A percentile compares a stretch with the other conserved stretches of the same genome.
Conservation (phyloP, 2,797 vertebrate genomes). For the Xerus rutilus region DNA sequence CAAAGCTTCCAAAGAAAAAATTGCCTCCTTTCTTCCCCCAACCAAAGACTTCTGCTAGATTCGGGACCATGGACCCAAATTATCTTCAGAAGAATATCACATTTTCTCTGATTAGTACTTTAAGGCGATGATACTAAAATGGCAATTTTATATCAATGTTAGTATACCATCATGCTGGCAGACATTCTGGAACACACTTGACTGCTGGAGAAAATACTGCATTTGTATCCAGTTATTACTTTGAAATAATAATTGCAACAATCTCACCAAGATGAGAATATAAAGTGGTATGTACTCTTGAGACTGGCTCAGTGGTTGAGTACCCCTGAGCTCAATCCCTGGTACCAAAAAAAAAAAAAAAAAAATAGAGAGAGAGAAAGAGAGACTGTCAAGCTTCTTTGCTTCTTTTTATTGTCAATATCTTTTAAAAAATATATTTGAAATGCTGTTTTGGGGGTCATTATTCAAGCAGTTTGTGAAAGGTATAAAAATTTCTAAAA, state of each 20-base stretch:
- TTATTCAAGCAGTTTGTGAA: background rate
- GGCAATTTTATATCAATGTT: background rate
- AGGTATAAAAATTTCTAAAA: background rate
- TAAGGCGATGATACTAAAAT: background rate
- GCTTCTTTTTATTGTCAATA: background rate
- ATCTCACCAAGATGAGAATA: background rate
- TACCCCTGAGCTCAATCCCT: too few relatives aligned
- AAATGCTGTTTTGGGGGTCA: background rate
- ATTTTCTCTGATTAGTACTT: slow-evolving; percentile 44
- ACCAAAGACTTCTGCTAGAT: slow-evolving; percentile 61
- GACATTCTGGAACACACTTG: background rate
- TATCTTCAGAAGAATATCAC: slow-evolving; percentile 34
- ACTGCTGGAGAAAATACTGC: background rate
- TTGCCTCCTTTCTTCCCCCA: slow-evolving; percentile 68
- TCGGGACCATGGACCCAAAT: slow-evolving; percentile 30
- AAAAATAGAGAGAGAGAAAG: background rate
- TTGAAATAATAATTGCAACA: slow-evolving; percentile 22
- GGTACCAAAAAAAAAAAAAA: too few relatives aligned
- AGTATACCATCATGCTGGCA: background rate
- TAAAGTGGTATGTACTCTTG: background rate
- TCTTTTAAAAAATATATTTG: background rate
- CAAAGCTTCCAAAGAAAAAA: slow-evolving; percentile 69
- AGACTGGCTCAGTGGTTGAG: background rate
- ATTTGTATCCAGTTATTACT: slow-evolving; percentile 12
- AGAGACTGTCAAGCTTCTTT: background rate